Evolutionary conservation across 2,797 vertebrate species (phyloP).

Genomic region (Oreochromis mossambicus): DNA sequence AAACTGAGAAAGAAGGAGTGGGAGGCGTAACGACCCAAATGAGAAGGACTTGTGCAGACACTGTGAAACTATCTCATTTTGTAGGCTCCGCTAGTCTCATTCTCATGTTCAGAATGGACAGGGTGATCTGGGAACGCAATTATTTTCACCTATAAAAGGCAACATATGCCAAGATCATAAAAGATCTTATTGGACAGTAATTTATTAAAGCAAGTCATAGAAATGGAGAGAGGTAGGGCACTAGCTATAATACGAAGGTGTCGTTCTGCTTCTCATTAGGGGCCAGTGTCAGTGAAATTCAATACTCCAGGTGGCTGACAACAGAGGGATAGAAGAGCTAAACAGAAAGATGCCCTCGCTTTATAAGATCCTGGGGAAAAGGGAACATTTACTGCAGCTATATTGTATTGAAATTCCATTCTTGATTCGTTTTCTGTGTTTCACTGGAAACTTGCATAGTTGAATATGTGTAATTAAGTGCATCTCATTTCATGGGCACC

Average conservation of each 20-base stretch:
- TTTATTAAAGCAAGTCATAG: constrained; percentile 84
- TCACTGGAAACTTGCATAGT: constrained; percentile 3
- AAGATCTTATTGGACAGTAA: constrained; percentile 91
- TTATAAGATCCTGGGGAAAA: constrained; percentile 55
- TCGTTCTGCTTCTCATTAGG: constrained; percentile 66
- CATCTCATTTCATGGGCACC: not conserved
- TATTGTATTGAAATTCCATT: constrained; percentile 4
- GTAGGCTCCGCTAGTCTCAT: constrained; percentile 78
- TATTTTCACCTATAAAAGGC: constrained; percentile 96
- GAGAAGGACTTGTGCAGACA: constrained; percentile 93
- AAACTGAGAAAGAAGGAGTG: constrained; percentile 78
- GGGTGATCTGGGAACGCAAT: constrained; percentile 92
- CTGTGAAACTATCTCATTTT: constrained; percentile 95
- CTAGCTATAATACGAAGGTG: constrained; percentile 59
- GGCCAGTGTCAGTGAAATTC: constrained; percentile 53
- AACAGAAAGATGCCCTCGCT: constrained; percentile 46
- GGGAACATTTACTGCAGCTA: constrained; percentile 28
- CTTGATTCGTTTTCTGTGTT: not conserved
- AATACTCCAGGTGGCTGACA: constrained; percentile 52
- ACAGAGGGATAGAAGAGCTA: constrained; percentile 36
- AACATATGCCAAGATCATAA: constrained; percentile 98
- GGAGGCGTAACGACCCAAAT: constrained; percentile 79
- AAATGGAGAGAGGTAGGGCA: constrained; percentile 66
- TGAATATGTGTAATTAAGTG: constrained; percentile 23
- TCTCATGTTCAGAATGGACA: constrained; percentile 89